These are phyloP conservation scores for Gandaritis pyraliata DNA, from an alignment of 2,888 invertebrate species.

Conservation along the genomic window DNA sequence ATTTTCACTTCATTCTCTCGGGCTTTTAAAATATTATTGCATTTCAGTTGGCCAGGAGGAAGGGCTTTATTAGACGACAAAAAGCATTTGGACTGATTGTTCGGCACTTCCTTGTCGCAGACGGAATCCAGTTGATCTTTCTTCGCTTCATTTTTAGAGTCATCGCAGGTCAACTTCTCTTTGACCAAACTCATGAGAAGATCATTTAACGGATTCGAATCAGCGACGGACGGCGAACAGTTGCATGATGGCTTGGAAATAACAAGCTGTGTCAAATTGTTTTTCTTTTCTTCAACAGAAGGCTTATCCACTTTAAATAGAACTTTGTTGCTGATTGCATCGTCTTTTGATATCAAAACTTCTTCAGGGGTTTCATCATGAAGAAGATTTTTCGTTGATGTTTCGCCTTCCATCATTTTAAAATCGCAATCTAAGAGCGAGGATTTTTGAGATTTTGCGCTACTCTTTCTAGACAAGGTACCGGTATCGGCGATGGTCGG, in stretches of 20 bases:
- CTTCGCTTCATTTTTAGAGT: constrained; percentile 86
- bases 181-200: constrained; percentile 80
- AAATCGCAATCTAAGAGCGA: constrained; percentile 62
- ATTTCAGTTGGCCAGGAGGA: constrained; percentile 96
- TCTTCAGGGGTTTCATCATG: constrained; percentile 70
- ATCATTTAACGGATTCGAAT: constrained; percentile 78
- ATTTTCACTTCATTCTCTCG: constrained; percentile 81
- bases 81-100: constrained; percentile 88
- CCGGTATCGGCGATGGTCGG: constrained; percentile 50
- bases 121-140: constrained; percentile 78
- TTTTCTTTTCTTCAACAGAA: constrained; percentile 71
- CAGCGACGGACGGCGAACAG: constrained; percentile 72
- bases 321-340: constrained; percentile 78
- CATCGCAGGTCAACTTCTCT: constrained; percentile 85
- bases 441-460: constrained; percentile 84
- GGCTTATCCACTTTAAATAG: constrained; percentile 75
- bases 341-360: constrained; percentile 74
- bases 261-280: constrained; percentile 72
- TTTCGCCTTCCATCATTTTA: constrained; percentile 60
- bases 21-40: constrained; percentile 95
- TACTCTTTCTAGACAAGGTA: constrained; percentile 80
- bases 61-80: constrained; percentile 88
- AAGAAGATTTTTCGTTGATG: constrained; percentile 71
- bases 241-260: constrained; percentile 76
- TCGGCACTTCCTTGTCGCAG: constrained; percentile 85